Conservation (phyloP, 2,797 vertebrate genomes). For the Ctenopoma multispine region DNA sequence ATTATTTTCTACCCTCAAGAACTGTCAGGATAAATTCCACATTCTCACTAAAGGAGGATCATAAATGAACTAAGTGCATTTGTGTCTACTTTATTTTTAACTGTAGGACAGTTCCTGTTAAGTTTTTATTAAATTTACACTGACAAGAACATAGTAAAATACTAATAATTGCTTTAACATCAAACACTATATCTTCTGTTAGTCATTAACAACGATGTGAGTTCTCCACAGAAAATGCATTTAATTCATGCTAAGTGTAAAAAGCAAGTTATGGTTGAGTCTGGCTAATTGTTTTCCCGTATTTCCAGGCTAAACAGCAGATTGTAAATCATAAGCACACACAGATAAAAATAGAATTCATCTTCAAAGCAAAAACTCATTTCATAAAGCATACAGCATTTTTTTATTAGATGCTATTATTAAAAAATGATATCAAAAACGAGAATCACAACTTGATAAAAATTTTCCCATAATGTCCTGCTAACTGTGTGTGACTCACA, state of each 20-base stretch:
- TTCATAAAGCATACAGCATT: not conserved
- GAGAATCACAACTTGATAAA: slow-evolving; percentile 27
- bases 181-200: slow-evolving; percentile 49
- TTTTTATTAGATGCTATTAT: not conserved
- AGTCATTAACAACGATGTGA: slow-evolving; percentile 51
- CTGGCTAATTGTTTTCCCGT: too few relatives aligned
- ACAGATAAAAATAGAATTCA: too few relatives aligned
- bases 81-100: slow-evolving; percentile 1
- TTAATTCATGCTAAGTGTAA: too few relatives aligned
- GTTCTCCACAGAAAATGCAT: slow-evolving; percentile 39
- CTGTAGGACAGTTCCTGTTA: not conserved
- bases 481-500: slow-evolving; percentile 50
- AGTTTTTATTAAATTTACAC: slow-evolving; percentile 30
- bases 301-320: too few relatives aligned
- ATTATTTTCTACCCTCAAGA: slow-evolving; percentile 33
- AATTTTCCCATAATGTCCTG: slow-evolving; percentile 22
- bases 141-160: slow-evolving; percentile 22
- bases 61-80: slow-evolving; percentile 12
- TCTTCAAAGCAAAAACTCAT: too few relatives aligned
- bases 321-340: too few relatives aligned
- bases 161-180: slow-evolving; percentile 61
- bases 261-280: too few relatives aligned
- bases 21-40: slow-evolving; percentile 2
- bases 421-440: slow-evolving; percentile 26
- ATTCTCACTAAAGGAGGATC: slow-evolving; percentile 12